phyloP scores from a whole-genome alignment of 1,140 invertebrate species.

The Dendrolimus punctatus region DNA sequence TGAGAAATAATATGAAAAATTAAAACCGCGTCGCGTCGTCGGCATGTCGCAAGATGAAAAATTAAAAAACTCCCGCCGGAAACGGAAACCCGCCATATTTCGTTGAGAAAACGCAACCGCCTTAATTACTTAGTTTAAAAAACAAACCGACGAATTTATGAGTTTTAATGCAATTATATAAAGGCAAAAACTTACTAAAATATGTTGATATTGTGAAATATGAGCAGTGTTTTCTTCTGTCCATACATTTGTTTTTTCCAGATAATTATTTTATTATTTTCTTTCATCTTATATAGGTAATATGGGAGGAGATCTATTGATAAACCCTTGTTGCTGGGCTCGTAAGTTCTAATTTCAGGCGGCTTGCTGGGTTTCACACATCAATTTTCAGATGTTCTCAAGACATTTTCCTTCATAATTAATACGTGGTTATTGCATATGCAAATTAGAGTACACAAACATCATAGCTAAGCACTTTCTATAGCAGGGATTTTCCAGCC shows the following conservation, averaged over 20 bases:
- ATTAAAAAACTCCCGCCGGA: constrained; percentile 58
- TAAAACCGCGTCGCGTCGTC: constrained; percentile 39
- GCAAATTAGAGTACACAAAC: too few species aligned
- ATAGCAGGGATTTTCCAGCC: too few species aligned
- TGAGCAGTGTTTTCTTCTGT: background rate
- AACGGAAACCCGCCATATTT: constrained; percentile 54
- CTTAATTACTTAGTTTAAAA: constrained; percentile 53
- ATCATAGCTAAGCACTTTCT: too few species aligned
- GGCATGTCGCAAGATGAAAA: constrained; percentile 41
- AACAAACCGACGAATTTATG: constrained; percentile 38
- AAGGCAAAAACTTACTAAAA: too few species aligned
- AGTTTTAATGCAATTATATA: constrained; percentile 16
- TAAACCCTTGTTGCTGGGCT: too few species aligned
- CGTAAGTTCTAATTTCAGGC: too few species aligned
- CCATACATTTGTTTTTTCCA: background rate
- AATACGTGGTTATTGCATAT: too few species aligned
- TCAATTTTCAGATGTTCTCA: too few species aligned
- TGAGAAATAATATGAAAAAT: constrained; percentile 61
- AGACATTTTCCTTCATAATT: too few species aligned
- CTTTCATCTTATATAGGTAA: background rate
- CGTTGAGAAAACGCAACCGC: constrained; percentile 39
- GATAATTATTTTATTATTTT: background rate
- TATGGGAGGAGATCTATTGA: background rate
- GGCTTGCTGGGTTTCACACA: too few species aligned
- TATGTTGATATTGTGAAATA: background rate